A percentile compares a stretch with the other conserved stretches of the same genome.
phyloP scores from a whole-genome alignment of 2,888 invertebrate species.

The Agrilus biguttatus region DNA sequence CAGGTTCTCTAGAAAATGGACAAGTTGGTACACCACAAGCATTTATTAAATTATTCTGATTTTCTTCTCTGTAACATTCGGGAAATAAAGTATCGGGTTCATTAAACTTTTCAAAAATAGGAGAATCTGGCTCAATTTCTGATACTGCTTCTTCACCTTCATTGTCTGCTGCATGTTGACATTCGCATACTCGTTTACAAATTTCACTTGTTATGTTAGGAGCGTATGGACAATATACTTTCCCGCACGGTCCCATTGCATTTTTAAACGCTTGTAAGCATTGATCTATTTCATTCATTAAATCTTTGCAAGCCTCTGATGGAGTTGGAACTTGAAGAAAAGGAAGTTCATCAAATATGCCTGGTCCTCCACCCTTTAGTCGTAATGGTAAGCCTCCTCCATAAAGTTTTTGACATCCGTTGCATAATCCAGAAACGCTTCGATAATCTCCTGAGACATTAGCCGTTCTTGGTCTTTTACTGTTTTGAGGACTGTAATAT shows the following conservation, averaged over 20 bases:
- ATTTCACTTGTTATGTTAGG: slow-evolving; percentile 18
- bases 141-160: not conserved
- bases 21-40: slow-evolving; percentile 15
- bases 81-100: too few relatives aligned
- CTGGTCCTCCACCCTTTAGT: slow-evolving; percentile 15
- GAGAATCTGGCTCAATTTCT: not conserved
- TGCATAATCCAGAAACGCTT: too few relatives aligned
- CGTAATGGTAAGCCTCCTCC: slow-evolving; percentile 5
- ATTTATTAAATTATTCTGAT: slow-evolving; percentile 9
- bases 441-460: too few relatives aligned
- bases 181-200: slow-evolving; percentile 19
- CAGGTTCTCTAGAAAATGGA: slow-evolving; percentile 9
- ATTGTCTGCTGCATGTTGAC: not conserved
- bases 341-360: slow-evolving; percentile 7
- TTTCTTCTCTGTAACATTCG: not conserved
- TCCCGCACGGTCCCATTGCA: slow-evolving; percentile 26
- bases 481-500: too few relatives aligned
- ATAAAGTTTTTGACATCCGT: too few relatives aligned
- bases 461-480: too few relatives aligned
- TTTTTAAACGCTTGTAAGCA: slow-evolving; percentile 23
- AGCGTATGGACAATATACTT: slow-evolving; percentile 23
- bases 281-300: slow-evolving; percentile 27
- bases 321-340: slow-evolving; percentile 14
- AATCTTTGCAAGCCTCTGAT: slow-evolving; percentile 22
- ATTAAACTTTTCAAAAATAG: too few relatives aligned